These are phyloP conservation scores for Tuberolachnus salignus DNA, from an alignment of 2,888 invertebrate genomes.

Conservation along the genomic window DNA sequence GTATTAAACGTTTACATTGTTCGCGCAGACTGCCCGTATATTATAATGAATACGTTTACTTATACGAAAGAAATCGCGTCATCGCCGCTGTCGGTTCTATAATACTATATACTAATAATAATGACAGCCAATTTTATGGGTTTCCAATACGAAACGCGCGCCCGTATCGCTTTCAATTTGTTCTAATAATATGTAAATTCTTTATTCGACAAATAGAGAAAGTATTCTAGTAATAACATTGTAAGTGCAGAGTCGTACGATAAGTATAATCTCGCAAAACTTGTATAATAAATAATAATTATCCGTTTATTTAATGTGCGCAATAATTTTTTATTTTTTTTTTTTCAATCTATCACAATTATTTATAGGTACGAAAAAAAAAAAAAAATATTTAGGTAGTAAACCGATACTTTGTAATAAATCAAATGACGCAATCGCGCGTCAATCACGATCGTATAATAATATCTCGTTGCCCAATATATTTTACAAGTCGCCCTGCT, in stretches of 20 bases:
- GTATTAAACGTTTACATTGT: too few species aligned
- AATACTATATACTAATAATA: too few species aligned
- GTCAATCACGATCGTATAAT: conserved; percentile 34
- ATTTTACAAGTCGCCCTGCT: not conserved
- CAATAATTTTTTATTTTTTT: not conserved
- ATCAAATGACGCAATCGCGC: conserved; percentile 21
- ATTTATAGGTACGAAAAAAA: conserved; percentile 3
- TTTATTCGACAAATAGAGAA: conserved; percentile 13
- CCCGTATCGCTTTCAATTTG: conserved; percentile 32
- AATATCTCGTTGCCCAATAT: conserved; percentile 9
- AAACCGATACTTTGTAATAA: conserved; percentile 1
- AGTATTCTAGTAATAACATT: too few species aligned
- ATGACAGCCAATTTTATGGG: conserved; percentile 17
- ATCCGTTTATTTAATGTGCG: conserved; percentile 7
- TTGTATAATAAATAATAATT: conserved; percentile 25
- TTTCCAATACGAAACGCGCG: conserved; percentile 10
- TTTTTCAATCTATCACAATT: not conserved
- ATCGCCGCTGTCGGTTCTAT: too few species aligned
- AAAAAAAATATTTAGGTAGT: not conserved
- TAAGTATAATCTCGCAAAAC: conserved; percentile 1
- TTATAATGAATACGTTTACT: too few species aligned
- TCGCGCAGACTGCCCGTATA: too few species aligned
- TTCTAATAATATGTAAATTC: conserved; percentile 29
- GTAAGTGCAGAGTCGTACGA: not conserved
- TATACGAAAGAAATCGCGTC: too few species aligned